phyloP scores from a whole-genome alignment of 2,888 invertebrate genomes.

The Horisme vitalbata region DNA sequence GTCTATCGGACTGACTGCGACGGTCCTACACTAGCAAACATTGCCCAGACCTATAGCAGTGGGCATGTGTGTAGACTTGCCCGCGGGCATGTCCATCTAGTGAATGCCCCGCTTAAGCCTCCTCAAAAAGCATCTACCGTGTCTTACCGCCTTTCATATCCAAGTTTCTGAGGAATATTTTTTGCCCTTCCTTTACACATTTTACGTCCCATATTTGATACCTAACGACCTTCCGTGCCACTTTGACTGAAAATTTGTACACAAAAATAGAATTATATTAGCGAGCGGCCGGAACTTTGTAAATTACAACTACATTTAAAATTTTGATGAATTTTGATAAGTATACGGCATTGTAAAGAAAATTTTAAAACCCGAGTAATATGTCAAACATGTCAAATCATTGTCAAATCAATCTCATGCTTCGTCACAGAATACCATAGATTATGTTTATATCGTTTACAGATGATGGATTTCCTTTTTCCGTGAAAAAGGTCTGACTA shows the following conservation, averaged over 20 bases:
- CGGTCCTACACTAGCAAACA: no score
- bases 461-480: no score
- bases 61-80: no score
- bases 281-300: conserved; percentile 4
- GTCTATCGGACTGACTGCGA: no score
- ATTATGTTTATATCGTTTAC: background rate
- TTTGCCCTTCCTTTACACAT: conserved; percentile 71
- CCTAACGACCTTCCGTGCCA: conserved; percentile 62
- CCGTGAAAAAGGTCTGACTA: no score
- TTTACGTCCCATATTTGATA: conserved; percentile 74
- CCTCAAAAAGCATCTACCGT: no score
- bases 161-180: conserved; percentile 61
- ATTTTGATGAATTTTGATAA: conserved; percentile 36
- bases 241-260: conserved; percentile 52
- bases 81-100: no score
- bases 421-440: conserved; percentile 1
- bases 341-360: conserved; percentile 10
- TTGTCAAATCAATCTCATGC: conserved; percentile 2
- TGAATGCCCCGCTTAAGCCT: no score
- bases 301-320: conserved; percentile 8
- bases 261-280: conserved; percentile 35
- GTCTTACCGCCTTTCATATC: conserved; percentile 69
- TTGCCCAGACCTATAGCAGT: no score
- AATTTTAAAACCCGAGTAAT: background rate
- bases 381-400: background rate